Evolutionary conservation across 2,797 vertebrate genomes (phyloP).

Genomic region (Calcarius lapponicus): DNA sequence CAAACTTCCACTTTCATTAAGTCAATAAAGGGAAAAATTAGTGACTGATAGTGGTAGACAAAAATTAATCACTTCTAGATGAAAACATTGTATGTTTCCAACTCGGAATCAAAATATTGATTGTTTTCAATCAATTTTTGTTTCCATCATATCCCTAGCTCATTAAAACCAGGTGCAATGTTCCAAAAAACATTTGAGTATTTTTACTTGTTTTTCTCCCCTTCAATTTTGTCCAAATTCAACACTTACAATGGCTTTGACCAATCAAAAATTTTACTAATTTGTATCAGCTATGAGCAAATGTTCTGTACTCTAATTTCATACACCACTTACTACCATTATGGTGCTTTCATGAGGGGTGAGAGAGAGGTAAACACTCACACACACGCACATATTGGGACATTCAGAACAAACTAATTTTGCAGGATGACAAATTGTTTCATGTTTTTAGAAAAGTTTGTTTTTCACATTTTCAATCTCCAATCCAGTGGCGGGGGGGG

Average conservation of each 20-base stretch:
- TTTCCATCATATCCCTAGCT: neutral
- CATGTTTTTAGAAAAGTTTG: neutral
- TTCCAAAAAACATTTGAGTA: neutral
- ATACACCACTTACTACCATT: conserved; percentile 50
- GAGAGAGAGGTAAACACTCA: neutral
- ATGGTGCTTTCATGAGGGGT: neutral
- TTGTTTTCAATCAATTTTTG: neutral
- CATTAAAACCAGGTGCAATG: conserved; percentile 1
- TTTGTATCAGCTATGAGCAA: conserved; percentile 12
- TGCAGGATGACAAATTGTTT: neutral
- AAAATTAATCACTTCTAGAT: neutral
- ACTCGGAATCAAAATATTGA: neutral
- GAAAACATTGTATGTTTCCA: neutral
- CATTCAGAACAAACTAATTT: conserved; percentile 24
- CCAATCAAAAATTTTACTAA: conserved; percentile 12
- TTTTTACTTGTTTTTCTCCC: neutral
- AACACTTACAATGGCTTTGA: neutral
- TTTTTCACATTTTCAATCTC: conserved; percentile 3
- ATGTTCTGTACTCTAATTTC: conserved; percentile 48
- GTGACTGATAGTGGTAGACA: neutral
- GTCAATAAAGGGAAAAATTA: neutral
- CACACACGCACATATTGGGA: neutral
- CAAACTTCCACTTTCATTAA: neutral
- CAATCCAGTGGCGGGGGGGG: neutral
- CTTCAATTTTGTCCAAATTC: neutral